These are phyloP conservation scores for Notolepis coatsorum DNA, from an alignment of 2,797 vertebrate genomes.

Conservation along the genomic window DNA sequence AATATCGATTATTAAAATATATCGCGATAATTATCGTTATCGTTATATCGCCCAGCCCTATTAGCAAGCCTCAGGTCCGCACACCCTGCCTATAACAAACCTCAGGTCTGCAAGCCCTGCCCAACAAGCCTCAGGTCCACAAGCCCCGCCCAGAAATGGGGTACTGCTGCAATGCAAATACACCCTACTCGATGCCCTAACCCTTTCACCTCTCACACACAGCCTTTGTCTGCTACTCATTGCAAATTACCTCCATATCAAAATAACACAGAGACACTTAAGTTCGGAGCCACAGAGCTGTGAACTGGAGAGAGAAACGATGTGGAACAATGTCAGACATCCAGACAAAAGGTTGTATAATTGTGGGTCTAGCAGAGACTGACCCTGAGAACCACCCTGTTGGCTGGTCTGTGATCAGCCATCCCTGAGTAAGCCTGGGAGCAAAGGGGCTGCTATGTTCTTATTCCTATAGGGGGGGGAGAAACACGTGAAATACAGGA, in stretches of 20 bases:
- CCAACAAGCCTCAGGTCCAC: no score
- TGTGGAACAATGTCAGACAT: slow-evolving; percentile 61
- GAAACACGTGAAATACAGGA: slow-evolving; percentile 41
- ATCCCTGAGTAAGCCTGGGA: slow-evolving; percentile 50
- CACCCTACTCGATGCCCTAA: no score
- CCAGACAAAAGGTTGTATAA: no score
- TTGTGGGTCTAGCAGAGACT: slow-evolving; percentile 39
- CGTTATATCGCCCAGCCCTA: no score
- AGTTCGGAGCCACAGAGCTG: slow-evolving; percentile 34
- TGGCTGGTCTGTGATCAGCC: slow-evolving; percentile 35
- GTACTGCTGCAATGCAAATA: no score
- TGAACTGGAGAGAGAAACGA: slow-evolving; percentile 34
- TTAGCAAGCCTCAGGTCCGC: no score
- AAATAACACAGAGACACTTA: background rate
- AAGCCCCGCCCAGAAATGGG: no score
- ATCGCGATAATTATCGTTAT: no score
- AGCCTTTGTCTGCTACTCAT: background rate
- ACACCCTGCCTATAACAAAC: no score
- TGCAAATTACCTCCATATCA: background rate
- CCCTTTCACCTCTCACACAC: slow-evolving; percentile 15
- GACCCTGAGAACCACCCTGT: slow-evolving; percentile 33
- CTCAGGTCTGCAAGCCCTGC: no score
- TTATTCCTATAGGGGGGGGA: slow-evolving; percentile 55
- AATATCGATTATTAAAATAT: no score
- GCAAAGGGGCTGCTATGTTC: slow-evolving; percentile 40